A percentile compares a stretch with the other conserved stretches of the same genome.
These are phyloP conservation scores for Phrixothrix hirtus DNA, from an alignment of 2,888 invertebrate genomes.

Conservation along the genomic window DNA sequence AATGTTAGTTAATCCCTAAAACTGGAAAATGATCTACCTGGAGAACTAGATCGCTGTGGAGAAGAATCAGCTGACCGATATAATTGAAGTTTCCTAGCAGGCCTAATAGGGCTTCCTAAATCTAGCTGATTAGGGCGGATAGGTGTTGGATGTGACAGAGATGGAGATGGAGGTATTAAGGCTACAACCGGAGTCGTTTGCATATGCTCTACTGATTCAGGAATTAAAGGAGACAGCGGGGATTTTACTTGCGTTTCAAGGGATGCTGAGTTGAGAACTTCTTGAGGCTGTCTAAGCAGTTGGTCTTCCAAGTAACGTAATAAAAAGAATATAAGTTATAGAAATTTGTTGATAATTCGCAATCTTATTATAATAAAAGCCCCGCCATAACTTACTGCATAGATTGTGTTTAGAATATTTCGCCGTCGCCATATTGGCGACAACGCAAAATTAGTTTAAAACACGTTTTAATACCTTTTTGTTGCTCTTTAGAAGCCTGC, in stretches of 20 bases:
- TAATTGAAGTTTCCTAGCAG: slow-evolving; percentile 48
- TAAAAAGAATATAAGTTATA: slow-evolving; percentile 1
- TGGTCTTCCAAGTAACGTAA: slow-evolving; percentile 1
- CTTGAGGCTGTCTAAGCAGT: slow-evolving; percentile 11
- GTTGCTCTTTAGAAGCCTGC: slow-evolving; percentile 5
- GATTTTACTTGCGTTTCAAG: slow-evolving; percentile 47
- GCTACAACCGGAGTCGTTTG: slow-evolving; percentile 60
- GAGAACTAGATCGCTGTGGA: slow-evolving; percentile 41
- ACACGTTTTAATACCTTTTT: slow-evolving; percentile 11
- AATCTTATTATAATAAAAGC: no score
- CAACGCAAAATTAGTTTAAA: no score
- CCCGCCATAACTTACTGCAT: no score
- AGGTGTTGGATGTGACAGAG: slow-evolving; percentile 37
- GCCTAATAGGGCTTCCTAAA: slow-evolving; percentile 50
- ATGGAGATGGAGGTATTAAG: slow-evolving; percentile 48
- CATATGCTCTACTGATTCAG: slow-evolving; percentile 57
- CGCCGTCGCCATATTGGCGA: no score
- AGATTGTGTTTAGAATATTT: no score
- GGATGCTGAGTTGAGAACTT: slow-evolving; percentile 41
- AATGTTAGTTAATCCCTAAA: slow-evolving; percentile 17
- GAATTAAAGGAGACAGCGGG: slow-evolving; percentile 56
- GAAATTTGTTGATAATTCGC: no score
- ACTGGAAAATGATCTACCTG: slow-evolving; percentile 40
- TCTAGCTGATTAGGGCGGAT: slow-evolving; percentile 51
- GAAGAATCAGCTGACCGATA: slow-evolving; percentile 39